Percentiles rank a stretch among this genome's conserved stretches.
phyloP scores from a whole-genome alignment of 2,113 vertebrate genomes.

The Centropus unirufus region DNA sequence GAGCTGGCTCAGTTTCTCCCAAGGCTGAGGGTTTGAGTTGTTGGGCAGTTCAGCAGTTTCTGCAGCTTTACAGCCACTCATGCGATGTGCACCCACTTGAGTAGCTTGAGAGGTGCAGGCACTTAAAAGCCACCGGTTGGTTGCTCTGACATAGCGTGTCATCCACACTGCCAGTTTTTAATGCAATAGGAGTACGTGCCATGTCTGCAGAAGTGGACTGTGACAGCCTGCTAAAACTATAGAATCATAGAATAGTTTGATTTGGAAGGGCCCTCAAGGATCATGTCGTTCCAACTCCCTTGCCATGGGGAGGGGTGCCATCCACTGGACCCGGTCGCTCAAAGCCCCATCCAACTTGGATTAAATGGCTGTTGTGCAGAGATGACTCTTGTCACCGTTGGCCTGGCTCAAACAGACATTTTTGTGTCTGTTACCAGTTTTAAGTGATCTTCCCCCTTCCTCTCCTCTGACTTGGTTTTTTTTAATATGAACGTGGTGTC shows the following conservation, averaged over 20 bases:
- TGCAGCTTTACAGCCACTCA: fast-evolving
- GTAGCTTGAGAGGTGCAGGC: neutral
- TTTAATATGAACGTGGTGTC: neutral
- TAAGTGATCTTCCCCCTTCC: neutral
- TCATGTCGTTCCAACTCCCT: too few relatives aligned
- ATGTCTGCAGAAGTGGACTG: neutral
- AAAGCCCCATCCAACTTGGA: too few relatives aligned
- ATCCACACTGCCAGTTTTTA: neutral
- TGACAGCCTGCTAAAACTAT: neutral
- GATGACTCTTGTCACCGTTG: neutral
- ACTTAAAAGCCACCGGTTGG: neutral
- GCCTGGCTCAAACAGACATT: neutral
- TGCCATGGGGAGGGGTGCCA: too few relatives aligned
- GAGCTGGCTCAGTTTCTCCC: neutral
- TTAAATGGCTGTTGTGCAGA: neutral
- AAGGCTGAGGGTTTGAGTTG: neutral
- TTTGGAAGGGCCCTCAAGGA: too few relatives aligned
- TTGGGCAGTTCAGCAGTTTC: neutral
- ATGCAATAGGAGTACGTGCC: neutral
- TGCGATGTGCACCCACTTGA: neutral
- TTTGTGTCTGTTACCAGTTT: neutral
- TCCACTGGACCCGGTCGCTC: too few relatives aligned
- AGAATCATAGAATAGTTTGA: too few relatives aligned
- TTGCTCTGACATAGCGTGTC: fast-evolving
- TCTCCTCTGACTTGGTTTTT: neutral